These are phyloP conservation scores for Ostrea edulis DNA, from an alignment of 1,140 invertebrate genomes.

Conservation along the genomic window DNA sequence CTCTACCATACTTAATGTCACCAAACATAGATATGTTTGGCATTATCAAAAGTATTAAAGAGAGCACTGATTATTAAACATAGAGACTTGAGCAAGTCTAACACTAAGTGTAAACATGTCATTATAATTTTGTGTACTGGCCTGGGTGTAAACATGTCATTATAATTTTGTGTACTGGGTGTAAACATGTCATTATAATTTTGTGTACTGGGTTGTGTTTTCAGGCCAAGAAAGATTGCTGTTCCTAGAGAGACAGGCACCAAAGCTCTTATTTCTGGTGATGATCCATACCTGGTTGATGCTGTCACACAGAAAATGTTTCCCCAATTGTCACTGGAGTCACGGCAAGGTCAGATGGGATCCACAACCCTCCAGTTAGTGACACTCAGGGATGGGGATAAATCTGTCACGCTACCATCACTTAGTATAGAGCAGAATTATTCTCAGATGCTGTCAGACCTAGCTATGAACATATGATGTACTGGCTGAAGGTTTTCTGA, in stretches of 20 bases:
- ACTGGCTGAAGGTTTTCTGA: no score
- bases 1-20: no score
- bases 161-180: no score
- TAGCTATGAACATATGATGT: conserved; percentile 78
- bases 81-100: no score
- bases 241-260: conserved; percentile 64
- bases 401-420: conserved; percentile 79
- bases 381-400: conserved; percentile 79
- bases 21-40: no score
- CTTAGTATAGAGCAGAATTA: conserved; percentile 81
- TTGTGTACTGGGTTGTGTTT: conserved; percentile 17
- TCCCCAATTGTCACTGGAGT: conserved; percentile 78
- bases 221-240: conserved; percentile 58
- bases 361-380: conserved; percentile 76
- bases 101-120: no score
- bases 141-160: no score
- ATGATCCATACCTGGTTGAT: conserved; percentile 81
- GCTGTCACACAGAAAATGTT: conserved; percentile 79
- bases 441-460: conserved; percentile 80
- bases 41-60: no score
- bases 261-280: conserved; percentile 76
- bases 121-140: no score
- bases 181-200: neutral
- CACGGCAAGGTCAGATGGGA: conserved; percentile 57
- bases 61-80: no score